Conservation (phyloP, 1,140 invertebrate genomes). For the Drepana arcuata region DNA sequence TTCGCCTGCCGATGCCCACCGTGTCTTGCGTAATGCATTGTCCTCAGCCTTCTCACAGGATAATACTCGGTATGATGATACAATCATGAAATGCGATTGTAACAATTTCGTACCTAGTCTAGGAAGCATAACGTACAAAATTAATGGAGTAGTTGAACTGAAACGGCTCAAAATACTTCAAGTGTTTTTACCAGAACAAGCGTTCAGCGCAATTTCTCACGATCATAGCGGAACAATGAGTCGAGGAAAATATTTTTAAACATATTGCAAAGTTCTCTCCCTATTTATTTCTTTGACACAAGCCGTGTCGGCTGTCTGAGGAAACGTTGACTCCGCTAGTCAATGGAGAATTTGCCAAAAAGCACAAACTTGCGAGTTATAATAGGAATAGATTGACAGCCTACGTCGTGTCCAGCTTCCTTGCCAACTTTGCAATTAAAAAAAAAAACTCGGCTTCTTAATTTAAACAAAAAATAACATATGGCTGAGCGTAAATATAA, state of each 20-base stretch:
- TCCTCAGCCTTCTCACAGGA: conserved; percentile 22
- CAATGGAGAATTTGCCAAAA: conserved; percentile 53
- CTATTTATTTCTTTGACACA: conserved; percentile 58
- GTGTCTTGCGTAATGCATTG: conserved; percentile 40
- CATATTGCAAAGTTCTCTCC: conserved; percentile 23
- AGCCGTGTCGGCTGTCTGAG: conserved; percentile 57
- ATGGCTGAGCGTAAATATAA: conserved; percentile 20
- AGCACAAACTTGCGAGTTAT: conserved; percentile 40
- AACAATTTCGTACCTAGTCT: conserved; percentile 13
- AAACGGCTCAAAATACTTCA: no score
- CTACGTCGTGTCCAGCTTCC: conserved; percentile 36
- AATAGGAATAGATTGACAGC: conserved; percentile 58
- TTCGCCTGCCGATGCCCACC: conserved; percentile 26
- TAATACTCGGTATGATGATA: conserved; percentile 33
- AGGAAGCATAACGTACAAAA: no score
- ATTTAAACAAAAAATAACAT: conserved; percentile 31
- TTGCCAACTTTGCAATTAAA: conserved; percentile 69
- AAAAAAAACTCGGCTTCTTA: conserved; percentile 40
- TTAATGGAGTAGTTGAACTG: no score
- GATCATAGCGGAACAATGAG: conserved; percentile 45
- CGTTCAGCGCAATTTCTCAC: conserved; percentile 37
- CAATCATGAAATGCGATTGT: conserved; percentile 23
- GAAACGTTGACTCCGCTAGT: conserved; percentile 59
- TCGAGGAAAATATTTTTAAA: conserved; percentile 40
- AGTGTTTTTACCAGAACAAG: conserved; percentile 14